phyloP scores from a whole-genome alignment of 2,888 invertebrate genomes.

The Archips xylosteana region DNA sequence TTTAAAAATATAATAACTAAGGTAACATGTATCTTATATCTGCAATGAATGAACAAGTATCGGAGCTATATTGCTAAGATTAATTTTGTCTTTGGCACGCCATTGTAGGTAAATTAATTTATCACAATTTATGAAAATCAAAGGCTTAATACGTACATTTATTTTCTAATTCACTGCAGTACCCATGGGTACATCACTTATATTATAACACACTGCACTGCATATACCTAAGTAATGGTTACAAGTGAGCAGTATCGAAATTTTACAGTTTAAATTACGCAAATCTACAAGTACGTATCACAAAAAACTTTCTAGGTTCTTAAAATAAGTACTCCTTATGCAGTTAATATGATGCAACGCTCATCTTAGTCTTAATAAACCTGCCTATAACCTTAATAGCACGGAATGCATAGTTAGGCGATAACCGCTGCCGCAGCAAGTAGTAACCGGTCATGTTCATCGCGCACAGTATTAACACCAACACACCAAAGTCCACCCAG shows the following conservation, averaged over 20 bases:
- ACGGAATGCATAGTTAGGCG: slow-evolving; percentile 89
- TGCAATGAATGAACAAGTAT: too few species aligned
- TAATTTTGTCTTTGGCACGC: slow-evolving; percentile 7
- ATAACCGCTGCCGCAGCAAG: slow-evolving; percentile 89
- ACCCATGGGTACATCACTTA: not conserved
- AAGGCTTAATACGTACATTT: not conserved
- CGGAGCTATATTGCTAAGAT: too few species aligned
- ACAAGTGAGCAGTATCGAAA: not conserved
- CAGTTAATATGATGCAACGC: slow-evolving; percentile 68
- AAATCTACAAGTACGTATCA: not conserved
- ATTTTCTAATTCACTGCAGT: not conserved
- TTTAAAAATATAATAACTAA: too few species aligned
- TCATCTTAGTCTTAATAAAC: slow-evolving; percentile 88
- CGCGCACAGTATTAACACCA: slow-evolving; percentile 86
- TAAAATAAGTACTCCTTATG: not conserved
- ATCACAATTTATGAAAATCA: not conserved
- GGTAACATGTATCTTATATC: too few species aligned
- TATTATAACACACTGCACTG: not conserved
- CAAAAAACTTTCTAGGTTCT: not conserved
- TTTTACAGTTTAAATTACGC: not conserved
- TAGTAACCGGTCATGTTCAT: slow-evolving; percentile 90
- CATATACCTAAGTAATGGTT: not conserved
- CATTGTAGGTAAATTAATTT: not conserved
- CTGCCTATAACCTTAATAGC: slow-evolving; percentile 89
- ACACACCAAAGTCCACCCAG: slow-evolving; percentile 88